phyloP scores from a whole-genome alignment of 2,888 invertebrate species.

The Eristalis tenax region DNA sequence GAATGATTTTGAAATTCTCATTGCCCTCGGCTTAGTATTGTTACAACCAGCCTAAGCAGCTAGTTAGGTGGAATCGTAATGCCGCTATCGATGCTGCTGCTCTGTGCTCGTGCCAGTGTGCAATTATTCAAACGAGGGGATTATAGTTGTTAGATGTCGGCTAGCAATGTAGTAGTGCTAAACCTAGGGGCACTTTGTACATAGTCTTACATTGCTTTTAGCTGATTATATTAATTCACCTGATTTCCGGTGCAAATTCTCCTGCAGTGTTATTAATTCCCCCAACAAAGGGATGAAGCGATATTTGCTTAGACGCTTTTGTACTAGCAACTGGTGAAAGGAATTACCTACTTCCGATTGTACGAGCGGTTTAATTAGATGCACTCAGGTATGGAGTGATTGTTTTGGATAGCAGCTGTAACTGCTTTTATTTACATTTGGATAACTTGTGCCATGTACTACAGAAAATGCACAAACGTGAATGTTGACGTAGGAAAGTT shows the following conservation, averaged over 20 bases:
- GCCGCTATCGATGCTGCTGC: constrained; percentile 37
- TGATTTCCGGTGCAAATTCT: constrained; percentile 67
- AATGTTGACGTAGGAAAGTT: not conserved
- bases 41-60: not conserved
- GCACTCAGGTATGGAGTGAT: constrained; percentile 64
- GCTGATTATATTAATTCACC: constrained; percentile 71
- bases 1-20: constrained; percentile 26
- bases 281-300: constrained; percentile 56
- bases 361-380: constrained; percentile 59
- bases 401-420: constrained; percentile 37
- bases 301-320: constrained; percentile 64
- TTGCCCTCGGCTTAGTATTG: constrained; percentile 3
- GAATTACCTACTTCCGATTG: constrained; percentile 67
- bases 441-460: not conserved
- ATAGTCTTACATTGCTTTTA: constrained; percentile 61
- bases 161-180: constrained; percentile 12
- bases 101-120: constrained; percentile 58
- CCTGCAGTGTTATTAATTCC: constrained; percentile 72
- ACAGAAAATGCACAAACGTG: not conserved
- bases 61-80: constrained; percentile 23
- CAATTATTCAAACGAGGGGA: constrained; percentile 67
- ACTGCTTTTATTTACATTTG: not conserved
- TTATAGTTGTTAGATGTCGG: constrained; percentile 49
- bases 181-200: constrained; percentile 10
- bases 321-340: constrained; percentile 60